Conservation (phyloP, 2,797 vertebrate species). For the Nothura maculosa region DNA sequence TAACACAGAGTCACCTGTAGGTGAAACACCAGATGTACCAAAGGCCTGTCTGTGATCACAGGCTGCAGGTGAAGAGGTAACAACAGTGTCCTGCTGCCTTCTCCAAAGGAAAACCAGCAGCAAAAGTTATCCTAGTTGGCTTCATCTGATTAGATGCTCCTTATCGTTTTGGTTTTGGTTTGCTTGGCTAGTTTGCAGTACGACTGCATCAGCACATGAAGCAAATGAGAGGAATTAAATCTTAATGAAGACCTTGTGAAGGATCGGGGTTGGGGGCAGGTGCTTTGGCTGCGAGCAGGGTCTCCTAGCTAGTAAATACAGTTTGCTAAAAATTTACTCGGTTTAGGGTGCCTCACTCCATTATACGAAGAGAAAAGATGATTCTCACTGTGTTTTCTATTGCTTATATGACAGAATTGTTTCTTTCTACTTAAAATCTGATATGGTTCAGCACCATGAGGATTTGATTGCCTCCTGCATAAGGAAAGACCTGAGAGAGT, state of each 20-base stretch:
- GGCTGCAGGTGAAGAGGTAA: background rate
- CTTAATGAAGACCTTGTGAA: too few relatives aligned
- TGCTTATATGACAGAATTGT: background rate
- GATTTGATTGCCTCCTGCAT: background rate
- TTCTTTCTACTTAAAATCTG: background rate
- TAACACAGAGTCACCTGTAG: background rate
- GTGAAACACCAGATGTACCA: background rate
- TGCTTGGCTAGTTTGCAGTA: too few relatives aligned
- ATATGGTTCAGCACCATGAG: accelerated
- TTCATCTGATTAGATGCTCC: too few relatives aligned
- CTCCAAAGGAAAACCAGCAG: background rate
- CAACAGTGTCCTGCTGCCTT: background rate
- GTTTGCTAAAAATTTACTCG: background rate
- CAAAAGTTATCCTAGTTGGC: background rate
- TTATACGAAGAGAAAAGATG: accelerated
- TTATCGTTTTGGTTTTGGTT: background rate
- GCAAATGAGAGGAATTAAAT: background rate
- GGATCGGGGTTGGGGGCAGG: background rate
- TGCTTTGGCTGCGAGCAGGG: background rate
- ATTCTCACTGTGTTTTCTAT: background rate
- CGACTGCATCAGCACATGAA: background rate
- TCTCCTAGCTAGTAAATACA: background rate
- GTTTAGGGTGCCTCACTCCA: accelerated
- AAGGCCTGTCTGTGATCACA: background rate
- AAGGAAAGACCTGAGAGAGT: background rate